These are phyloP conservation scores for Pempheris klunzingeri DNA, from an alignment of 2,797 vertebrate species.

Conservation along the genomic window DNA sequence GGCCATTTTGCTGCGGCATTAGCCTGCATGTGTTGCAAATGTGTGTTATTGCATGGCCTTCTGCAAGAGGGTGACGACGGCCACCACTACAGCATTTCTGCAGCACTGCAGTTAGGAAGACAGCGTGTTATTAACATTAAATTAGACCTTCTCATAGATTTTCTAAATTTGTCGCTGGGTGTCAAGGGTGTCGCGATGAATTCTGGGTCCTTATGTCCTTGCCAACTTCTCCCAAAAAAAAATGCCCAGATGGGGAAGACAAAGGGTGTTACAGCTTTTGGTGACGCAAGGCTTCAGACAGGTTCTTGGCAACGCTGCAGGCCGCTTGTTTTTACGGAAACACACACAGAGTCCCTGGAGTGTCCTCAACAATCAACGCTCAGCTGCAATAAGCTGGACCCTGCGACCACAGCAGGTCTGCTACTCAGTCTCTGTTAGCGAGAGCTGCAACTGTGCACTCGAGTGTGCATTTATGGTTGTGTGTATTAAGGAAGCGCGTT, in stretches of 20 bases:
- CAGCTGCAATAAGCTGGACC: conserved; percentile 54
- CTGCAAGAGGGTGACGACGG: conserved; percentile 27
- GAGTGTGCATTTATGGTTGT: conserved; percentile 22
- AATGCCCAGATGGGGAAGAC: conserved; percentile 59
- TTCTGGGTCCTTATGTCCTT: conserved; percentile 39
- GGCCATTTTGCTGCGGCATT: conserved; percentile 74
- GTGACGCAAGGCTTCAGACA: conserved; percentile 54
- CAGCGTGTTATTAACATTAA: conserved; percentile 55
- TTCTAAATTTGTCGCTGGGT: conserved; percentile 27
- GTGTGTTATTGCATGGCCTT: conserved; percentile 19
- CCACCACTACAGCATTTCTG: conserved; percentile 21
- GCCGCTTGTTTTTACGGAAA: conserved; percentile 34
- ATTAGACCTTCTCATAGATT: conserved; percentile 43
- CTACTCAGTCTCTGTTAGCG: conserved; percentile 43
- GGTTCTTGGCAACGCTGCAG: conserved; percentile 66
- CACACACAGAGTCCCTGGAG: conserved; percentile 45
- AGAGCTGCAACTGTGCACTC: conserved; percentile 33
- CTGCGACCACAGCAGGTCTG: conserved; percentile 46
- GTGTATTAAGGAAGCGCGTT: conserved; percentile 22
- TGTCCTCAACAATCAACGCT: conserved; percentile 59
- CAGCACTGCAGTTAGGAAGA: conserved; percentile 47
- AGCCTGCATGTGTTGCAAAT: conserved; percentile 11
- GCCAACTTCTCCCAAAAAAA: conserved; percentile 49
- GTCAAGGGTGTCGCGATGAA: conserved; percentile 29
- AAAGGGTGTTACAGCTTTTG: conserved; percentile 57